Evolutionary conservation across 2,797 vertebrate species (phyloP), one percentile per base, ranked within the genome.

Genomic region (Gephyroberyx darwinii): DNA sequence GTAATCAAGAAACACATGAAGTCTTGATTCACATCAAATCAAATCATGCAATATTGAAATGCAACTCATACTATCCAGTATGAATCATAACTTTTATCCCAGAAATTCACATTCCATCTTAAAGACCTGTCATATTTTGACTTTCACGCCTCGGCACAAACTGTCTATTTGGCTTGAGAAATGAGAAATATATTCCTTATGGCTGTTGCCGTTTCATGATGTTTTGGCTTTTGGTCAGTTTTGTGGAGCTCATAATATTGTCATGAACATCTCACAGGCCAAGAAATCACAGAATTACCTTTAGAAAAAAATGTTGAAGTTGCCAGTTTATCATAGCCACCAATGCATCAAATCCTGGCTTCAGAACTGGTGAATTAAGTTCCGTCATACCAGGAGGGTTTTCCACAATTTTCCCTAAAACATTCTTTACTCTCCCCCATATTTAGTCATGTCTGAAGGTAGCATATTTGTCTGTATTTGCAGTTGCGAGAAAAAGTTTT

Each of bases 1-100:
- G 72, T 75, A 69, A 88, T 86, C 76, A 88, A 70, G 71, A 68
- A 85, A 78, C 63, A 74, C 69, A 71, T 56, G 31, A 83, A 53
- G 75, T 76, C 72, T 79, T 68, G 20, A 82, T 80, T 84, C 59
- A 71, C 69, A 83, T 69, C 48, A 66, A 84, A 84, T 75, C 70
- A 2, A 59, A 84, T 72, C 47, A 73, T 33, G 31, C 35, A 31
- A 65, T 68, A 85, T 35, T 61, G n/a, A 78, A 77, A 74, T 51
- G 60, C 63, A 77, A 80, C 78, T 86, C 54, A 65, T 26, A 56
- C 43, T 56, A 48, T 74, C 41, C 54, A 61, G 35, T 33, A 54
- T 75, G 74, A 80, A 76, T 63, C 69, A 64, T 30, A 39, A 65
- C 71, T 76, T 77, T 41, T 4, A 69, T 62, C 66, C 64, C 71